These are phyloP conservation scores for Oreotragus oreotragus DNA, from an alignment of 2,113 vertebrate species.

Conservation along the genomic window DNA sequence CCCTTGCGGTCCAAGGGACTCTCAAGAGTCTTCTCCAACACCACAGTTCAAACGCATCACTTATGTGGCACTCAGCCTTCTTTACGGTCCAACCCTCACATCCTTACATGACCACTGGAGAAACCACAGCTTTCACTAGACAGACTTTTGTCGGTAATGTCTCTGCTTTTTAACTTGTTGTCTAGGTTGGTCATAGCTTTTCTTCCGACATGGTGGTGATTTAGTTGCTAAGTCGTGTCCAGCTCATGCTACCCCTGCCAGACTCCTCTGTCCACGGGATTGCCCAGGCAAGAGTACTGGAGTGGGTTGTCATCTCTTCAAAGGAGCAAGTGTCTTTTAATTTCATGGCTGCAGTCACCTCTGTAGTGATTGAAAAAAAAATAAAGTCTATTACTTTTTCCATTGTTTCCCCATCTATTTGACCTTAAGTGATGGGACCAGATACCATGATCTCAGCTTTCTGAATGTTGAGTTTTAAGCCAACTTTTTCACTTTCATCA, in stretches of 20 bases:
- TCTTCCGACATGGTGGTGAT: background rate
- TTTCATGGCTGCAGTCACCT: background rate
- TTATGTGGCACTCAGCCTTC: background rate
- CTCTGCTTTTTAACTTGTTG: background rate
- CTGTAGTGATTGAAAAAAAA: background rate
- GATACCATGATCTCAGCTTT: background rate
- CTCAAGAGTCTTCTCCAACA: background rate
- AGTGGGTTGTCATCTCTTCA: background rate
- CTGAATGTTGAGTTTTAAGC: background rate
- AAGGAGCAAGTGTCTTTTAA: background rate
- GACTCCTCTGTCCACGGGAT: background rate
- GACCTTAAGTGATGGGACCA: background rate
- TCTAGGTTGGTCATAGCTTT: background rate
- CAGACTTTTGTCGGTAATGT: rapidly evolving
- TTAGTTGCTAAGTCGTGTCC: rapidly evolving
- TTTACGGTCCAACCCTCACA: background rate
- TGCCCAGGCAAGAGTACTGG: background rate
- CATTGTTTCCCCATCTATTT: background rate
- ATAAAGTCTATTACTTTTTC: background rate
- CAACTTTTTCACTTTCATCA: background rate
- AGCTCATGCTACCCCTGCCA: background rate
- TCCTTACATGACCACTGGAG: background rate
- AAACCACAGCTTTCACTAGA: background rate
- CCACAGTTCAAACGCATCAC: background rate
- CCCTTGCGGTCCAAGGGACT: background rate